Evolutionary conservation across 2,888 invertebrate species (phyloP).

Genomic region (Chalcosyrphus nemorum): DNA sequence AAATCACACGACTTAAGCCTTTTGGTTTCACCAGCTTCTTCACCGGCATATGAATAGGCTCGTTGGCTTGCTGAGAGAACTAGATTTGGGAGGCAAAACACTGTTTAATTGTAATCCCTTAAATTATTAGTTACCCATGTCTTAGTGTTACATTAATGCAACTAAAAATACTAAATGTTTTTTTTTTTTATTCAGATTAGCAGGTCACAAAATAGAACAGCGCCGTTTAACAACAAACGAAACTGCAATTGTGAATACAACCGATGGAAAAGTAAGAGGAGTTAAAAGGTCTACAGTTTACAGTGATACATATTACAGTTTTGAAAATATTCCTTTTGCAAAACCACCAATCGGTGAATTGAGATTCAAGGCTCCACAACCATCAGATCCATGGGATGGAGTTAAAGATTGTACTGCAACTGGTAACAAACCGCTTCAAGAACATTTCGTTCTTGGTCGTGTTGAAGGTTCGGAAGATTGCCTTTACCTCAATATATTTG

Average conservation of each 20-base stretch:
- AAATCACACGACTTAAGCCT: too few species aligned
- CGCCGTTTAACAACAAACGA: slow-evolving; percentile 78
- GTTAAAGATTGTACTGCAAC: slow-evolving; percentile 80
- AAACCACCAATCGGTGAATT: slow-evolving; percentile 81
- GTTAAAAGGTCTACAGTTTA: slow-evolving; percentile 78
- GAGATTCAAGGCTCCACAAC: slow-evolving; percentile 82
- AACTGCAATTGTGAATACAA: slow-evolving; percentile 78
- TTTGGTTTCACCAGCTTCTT: too few species aligned
- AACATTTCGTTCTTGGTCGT: slow-evolving; percentile 77
- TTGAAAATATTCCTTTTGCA: slow-evolving; percentile 81
- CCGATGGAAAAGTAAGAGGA: slow-evolving; percentile 80
- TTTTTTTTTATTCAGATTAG: slow-evolving; percentile 14
- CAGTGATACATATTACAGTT: slow-evolving; percentile 79
- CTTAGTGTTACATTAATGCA: neutral
- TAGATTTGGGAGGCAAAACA: too few species aligned
- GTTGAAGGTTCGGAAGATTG: slow-evolving; percentile 83
- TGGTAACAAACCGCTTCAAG: slow-evolving; percentile 79
- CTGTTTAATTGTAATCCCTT: too few species aligned
- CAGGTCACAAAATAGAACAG: slow-evolving; percentile 75
- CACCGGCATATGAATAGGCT: too few species aligned
- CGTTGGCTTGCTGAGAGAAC: too few species aligned
- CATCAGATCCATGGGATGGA: slow-evolving; percentile 82
- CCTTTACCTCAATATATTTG: slow-evolving; percentile 83
- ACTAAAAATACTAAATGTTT: too few species aligned
- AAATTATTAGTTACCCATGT: too few species aligned